phyloP scores from a whole-genome alignment of 2,888 invertebrate genomes.

The Drosophila lutescens region DNA sequence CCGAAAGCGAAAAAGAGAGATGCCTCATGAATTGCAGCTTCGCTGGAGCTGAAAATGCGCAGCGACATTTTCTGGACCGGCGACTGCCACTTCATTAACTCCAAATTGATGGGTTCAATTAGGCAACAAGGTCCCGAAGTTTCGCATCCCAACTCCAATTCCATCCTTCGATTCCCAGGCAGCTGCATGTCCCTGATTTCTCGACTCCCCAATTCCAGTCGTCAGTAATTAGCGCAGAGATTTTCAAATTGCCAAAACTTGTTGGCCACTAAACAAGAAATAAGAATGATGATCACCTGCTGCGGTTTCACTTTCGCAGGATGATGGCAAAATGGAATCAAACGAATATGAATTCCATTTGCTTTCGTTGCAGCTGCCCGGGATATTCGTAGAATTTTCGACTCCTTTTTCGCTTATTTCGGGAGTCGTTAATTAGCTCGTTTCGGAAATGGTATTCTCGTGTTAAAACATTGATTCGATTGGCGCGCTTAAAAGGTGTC shows the following conservation, averaged over 20 bases:
- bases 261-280: conserved; percentile 11
- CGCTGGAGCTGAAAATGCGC: conserved; percentile 70
- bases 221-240: conserved; percentile 80
- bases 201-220: conserved; percentile 6
- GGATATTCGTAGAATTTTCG: conserved; percentile 72
- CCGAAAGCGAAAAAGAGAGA: conserved; percentile 27
- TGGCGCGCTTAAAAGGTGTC: conserved; percentile 80
- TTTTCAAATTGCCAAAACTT: conserved; percentile 81
- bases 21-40: conserved; percentile 61
- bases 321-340: conserved; percentile 75
- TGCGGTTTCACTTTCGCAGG: conserved; percentile 73
- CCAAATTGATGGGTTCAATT: conserved; percentile 84
- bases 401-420: conserved; percentile 45
- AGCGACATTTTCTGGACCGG: conserved; percentile 68
- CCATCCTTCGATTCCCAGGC: conserved; percentile 13
- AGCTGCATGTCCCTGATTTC: conserved; percentile 28
- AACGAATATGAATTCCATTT: conserved; percentile 69
- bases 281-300: conserved; percentile 45
- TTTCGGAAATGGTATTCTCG: conserved; percentile 76
- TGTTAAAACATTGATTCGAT: conserved; percentile 81
- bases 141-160: conserved; percentile 24
- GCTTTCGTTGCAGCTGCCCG: conserved; percentile 59
- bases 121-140: conserved; percentile 70
- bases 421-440: conserved; percentile 73
- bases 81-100: conserved; percentile 69